phyloP scores from a whole-genome alignment of 2,888 invertebrate species.

The Drosophila barbarae region DNA sequence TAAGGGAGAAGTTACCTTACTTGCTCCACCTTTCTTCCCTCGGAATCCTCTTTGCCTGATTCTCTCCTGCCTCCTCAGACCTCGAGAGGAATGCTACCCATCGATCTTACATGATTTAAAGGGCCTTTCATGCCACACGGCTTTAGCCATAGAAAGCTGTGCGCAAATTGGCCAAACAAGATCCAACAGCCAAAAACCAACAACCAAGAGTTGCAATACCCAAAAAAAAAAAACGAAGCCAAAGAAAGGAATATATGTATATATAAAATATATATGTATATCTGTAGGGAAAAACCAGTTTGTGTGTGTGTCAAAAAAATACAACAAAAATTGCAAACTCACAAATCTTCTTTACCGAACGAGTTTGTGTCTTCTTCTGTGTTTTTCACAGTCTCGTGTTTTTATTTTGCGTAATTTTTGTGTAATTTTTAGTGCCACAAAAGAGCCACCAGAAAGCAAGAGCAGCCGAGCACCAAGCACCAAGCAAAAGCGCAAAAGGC shows the following conservation, averaged over 20 bases:
- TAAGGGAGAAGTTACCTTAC: slow-evolving; percentile 4
- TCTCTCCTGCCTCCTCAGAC: too few relatives aligned
- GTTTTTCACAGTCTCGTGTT: slow-evolving; percentile 19
- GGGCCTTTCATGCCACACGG: slow-evolving; percentile 4
- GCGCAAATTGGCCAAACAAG: slow-evolving; percentile 37
- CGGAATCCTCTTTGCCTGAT: neutral
- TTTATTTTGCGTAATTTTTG: slow-evolving; percentile 54
- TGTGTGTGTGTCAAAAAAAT: slow-evolving; percentile 69
- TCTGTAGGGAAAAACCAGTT: slow-evolving; percentile 52
- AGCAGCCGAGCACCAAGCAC: slow-evolving; percentile 2
- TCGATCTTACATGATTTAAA: slow-evolving; percentile 47
- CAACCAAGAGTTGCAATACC: slow-evolving; percentile 51
- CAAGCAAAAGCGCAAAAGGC: slow-evolving; percentile 3
- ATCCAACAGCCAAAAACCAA: neutral
- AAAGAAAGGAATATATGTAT: slow-evolving; percentile 9
- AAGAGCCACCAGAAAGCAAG: neutral
- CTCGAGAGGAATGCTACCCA: slow-evolving; percentile 33
- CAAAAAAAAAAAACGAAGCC: slow-evolving; percentile 22
- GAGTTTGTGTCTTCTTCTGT: slow-evolving; percentile 38
- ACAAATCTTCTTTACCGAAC: slow-evolving; percentile 63
- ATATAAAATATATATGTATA: neutral
- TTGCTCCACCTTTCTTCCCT: neutral
- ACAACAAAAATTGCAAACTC: slow-evolving; percentile 65
- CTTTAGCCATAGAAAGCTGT: slow-evolving; percentile 43
- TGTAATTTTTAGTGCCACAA: slow-evolving; percentile 58